Percentiles rank a stretch among this genome's conserved stretches.
phyloP scores from a whole-genome alignment of 2,797 vertebrate species.

The Fistularia tabacaria region DNA sequence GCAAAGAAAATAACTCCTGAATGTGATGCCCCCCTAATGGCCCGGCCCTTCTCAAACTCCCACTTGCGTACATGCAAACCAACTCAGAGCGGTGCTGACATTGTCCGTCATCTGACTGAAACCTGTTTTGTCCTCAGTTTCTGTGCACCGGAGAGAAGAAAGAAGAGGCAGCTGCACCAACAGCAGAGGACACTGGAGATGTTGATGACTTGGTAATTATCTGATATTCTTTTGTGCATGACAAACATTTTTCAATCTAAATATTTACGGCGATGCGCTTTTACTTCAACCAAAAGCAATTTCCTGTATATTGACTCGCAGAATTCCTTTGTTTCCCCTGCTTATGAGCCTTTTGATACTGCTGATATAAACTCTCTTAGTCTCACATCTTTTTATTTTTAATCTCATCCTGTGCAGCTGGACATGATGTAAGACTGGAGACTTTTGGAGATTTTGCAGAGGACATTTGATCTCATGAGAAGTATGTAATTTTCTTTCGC shows the following conservation, averaged over 20 bases:
- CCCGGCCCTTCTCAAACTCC: no score
- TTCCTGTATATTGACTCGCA: constrained; percentile 16
- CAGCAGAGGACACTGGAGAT: constrained; percentile 81
- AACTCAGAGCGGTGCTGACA: not conserved
- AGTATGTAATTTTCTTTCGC: constrained; percentile 37
- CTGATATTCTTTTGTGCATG: not conserved
- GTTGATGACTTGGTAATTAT: constrained; percentile 91
- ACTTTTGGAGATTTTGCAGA: constrained; percentile 19
- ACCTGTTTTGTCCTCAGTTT: constrained; percentile 73
- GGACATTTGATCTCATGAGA: constrained; percentile 15
- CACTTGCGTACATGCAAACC: not conserved
- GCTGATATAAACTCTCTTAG: constrained; percentile 18
- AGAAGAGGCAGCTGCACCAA: constrained; percentile 50
- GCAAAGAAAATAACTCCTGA: no score
- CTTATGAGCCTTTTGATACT: constrained; percentile 5
- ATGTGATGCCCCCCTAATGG: no score
- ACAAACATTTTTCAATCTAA: not conserved
- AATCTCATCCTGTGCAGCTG: constrained; percentile 78
- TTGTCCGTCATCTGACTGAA: constrained; percentile 8
- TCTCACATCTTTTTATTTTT: not conserved
- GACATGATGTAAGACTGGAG: constrained; percentile 86
- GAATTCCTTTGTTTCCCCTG: not conserved
- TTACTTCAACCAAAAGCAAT: constrained; percentile 4
- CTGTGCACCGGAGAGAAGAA: constrained; percentile 75
- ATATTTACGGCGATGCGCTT: not conserved